phyloP scores from a whole-genome alignment of 2,888 invertebrate species.

The Sinotaia quadrata region DNA sequence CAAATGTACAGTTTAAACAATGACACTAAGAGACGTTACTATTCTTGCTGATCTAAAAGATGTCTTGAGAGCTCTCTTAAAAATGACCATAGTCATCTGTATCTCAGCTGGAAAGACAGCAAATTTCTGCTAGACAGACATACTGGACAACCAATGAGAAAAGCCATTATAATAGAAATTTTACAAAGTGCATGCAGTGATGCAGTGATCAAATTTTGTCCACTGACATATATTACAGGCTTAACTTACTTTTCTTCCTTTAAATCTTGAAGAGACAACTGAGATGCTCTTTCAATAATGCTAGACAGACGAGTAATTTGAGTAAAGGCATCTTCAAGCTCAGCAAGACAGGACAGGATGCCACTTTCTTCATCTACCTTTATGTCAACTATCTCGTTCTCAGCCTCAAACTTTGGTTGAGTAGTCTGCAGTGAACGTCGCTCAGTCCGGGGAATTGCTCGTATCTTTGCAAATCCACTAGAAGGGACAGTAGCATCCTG shows the following conservation, averaged over 20 bases:
- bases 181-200: too few relatives aligned
- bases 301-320: constrained; percentile 42
- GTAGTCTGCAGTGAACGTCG: background rate
- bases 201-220: too few relatives aligned
- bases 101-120: too few relatives aligned
- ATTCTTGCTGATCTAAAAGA: too few relatives aligned
- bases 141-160: too few relatives aligned
- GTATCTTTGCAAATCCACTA: constrained; percentile 11
- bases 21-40: too few relatives aligned
- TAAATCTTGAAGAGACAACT: constrained; percentile 47
- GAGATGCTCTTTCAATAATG: constrained; percentile 49
- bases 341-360: background rate
- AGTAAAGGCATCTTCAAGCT: constrained; percentile 39
- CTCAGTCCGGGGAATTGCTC: constrained; percentile 2
- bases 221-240: too few relatives aligned
- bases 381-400: background rate
- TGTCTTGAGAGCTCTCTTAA: too few relatives aligned
- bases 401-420: background rate
- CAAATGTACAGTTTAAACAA: too few relatives aligned
- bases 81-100: too few relatives aligned
- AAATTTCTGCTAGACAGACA: too few relatives aligned
- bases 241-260: constrained; percentile 51
- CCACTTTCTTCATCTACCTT: background rate
- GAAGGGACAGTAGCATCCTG: background rate
- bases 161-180: too few relatives aligned